Conservation (phyloP, 2,888 invertebrate genomes). For the Heliconius aoede region DNA sequence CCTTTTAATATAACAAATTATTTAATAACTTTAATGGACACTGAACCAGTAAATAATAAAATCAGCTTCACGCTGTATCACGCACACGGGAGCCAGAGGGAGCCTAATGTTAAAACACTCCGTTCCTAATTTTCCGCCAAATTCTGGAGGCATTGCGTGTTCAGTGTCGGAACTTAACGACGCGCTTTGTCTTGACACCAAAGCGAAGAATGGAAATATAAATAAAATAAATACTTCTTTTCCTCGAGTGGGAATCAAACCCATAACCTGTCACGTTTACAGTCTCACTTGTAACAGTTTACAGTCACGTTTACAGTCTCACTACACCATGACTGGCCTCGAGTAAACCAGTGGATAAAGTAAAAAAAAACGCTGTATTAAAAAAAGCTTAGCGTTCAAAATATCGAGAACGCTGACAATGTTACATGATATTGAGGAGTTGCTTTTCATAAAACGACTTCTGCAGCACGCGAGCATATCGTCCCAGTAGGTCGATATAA, state of each 20-base stretch:
- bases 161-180: no score
- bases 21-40: neutral
- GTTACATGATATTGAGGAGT: conserved; percentile 12
- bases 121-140: no score
- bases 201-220: no score
- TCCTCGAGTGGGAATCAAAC: no score
- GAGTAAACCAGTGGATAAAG: neutral
- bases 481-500: conserved; percentile 18
- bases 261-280: no score
- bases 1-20: neutral
- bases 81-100: no score
- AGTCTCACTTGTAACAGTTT: no score
- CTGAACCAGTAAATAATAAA: neutral
- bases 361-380: neutral
- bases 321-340: neutral
- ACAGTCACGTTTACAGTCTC: no score
- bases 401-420: conserved; percentile 15
- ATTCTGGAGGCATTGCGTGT: no score
- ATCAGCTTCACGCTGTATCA: no score
- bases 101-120: no score
- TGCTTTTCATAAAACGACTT: conserved; percentile 17
- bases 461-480: neutral
- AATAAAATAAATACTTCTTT: neutral
- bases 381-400: neutral
- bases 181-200: no score